Conservation (phyloP, 2,888 invertebrate species). For the Eristalis arbustorum region DNA sequence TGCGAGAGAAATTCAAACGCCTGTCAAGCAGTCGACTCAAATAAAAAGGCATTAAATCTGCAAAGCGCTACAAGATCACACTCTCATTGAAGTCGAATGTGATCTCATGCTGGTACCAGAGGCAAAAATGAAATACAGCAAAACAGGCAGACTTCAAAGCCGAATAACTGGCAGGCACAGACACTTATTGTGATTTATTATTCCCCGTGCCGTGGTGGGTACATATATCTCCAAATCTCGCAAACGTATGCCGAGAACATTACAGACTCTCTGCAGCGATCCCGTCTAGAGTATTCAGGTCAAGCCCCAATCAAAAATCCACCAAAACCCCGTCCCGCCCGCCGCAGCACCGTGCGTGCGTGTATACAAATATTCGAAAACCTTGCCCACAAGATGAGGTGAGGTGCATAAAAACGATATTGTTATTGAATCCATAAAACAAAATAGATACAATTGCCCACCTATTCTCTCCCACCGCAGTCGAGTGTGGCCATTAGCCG, state of each 20-base stretch:
- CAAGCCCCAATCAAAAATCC: constrained; percentile 11
- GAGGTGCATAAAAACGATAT: neutral
- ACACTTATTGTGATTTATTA: constrained; percentile 61
- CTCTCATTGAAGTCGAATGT: constrained; percentile 23
- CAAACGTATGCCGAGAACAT: constrained; percentile 21
- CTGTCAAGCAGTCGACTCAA: constrained; percentile 10
- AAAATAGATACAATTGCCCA: constrained; percentile 19
- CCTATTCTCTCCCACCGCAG: neutral
- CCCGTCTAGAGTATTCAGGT: constrained; percentile 38
- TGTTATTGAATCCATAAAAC: constrained; percentile 32
- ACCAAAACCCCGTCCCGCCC: neutral
- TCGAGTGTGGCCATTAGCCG: too few species aligned
- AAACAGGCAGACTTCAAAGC: constrained; percentile 23
- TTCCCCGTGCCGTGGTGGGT: constrained; percentile 37
- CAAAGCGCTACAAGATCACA: constrained; percentile 44
- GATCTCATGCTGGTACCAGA: constrained; percentile 49
- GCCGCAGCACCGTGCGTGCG: neutral
- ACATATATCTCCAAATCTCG: constrained; percentile 6
- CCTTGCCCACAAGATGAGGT: constrained; percentile 1
- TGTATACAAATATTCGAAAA: neutral
- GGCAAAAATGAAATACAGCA: neutral
- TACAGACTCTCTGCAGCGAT: constrained; percentile 1
- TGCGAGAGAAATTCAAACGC: neutral
- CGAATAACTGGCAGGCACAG: neutral
- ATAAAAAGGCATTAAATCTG: neutral